Base-by-base conservation (phyloP, 2,888 invertebrate genomes). In the Hydrotaea diabolus region DNA sequence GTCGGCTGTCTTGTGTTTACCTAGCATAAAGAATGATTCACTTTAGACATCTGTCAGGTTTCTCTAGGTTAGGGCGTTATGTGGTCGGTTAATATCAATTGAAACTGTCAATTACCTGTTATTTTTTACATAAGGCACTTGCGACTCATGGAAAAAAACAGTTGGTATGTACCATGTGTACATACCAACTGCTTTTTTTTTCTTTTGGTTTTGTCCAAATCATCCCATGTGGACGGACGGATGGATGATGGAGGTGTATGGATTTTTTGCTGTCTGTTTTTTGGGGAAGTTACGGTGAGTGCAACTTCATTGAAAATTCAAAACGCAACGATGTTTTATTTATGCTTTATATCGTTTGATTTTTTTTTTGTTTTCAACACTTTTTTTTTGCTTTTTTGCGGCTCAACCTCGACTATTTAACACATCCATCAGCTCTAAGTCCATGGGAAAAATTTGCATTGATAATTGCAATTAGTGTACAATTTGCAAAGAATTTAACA, bases 81-180 rank as follows among this genome's bases (percentile, higher is more conserved):
- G 49, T 49, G 49, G 49, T 49, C 49, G 49, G 49, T 49, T n/a
- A 13, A 13, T 49, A 13, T 49, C 49, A 49, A 15, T 49, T 15
- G 13, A 1, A 49, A 49, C 8, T n/a, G n/a, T 2, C 49, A 49
- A 4, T 55, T 55, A 55, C 55, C 55, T 55, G 49, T 13, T 49
- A 2, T 5, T 64, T 74, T 82, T 77, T 82, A 77, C 73, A 69
- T 82, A 77, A 82, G 81, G 66, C 81, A 81, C 77, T 78, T 82
- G 82, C 49, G 39, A 77, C 69, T 82, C 11, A 49, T 11, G 3
- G 15, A 43, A 15, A 31, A 31, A 31, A 2, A 4, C 7, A 7
- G 7, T 7, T 43, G 3, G 15, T 15, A 43, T 15, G 15, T 15
- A 43, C 5, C 43, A 43, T 15, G 43, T 13, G 9, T 43, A 43